phyloP scores from a whole-genome alignment of 2,113 vertebrate species.

The Carlito syrichta region DNA sequence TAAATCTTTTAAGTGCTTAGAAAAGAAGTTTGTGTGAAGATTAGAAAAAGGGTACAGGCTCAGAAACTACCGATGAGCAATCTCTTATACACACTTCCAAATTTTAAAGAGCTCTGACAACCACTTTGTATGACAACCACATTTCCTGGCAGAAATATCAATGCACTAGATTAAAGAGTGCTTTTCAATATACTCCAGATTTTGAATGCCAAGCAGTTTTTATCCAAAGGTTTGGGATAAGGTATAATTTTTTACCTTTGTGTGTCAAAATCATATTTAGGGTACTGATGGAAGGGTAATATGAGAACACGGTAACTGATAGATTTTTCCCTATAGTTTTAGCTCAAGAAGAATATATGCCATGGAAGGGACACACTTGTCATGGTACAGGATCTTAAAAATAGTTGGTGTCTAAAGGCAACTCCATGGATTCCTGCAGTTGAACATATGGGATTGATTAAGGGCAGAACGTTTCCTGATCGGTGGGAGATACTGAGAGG shows the following conservation, averaged over 20 bases:
- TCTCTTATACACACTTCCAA: not conserved
- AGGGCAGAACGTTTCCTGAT: not conserved
- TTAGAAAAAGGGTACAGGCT: not conserved
- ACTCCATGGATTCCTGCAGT: not conserved
- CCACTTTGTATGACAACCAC: not conserved
- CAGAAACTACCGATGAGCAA: not conserved
- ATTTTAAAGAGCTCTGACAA: not conserved
- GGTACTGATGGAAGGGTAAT: not conserved
- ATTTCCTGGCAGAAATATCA: not conserved
- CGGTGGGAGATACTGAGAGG: not conserved
- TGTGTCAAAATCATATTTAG: not conserved
- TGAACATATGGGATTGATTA: not conserved
- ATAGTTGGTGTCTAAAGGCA: not conserved
- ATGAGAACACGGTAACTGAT: not conserved
- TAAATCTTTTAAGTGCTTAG: not conserved
- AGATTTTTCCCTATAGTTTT: not conserved
- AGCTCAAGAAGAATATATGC: not conserved
- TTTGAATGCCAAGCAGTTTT: not conserved
- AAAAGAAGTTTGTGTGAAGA: not conserved
- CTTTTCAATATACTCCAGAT: not conserved
- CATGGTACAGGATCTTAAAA: not conserved
- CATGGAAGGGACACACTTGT: not conserved
- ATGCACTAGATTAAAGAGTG: not conserved
- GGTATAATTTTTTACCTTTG: fast-evolving
- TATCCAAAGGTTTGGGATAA: not conserved